Evolutionary conservation across 2,113 vertebrate genomes (phyloP).

Genomic region (Nothocercus julius): DNA sequence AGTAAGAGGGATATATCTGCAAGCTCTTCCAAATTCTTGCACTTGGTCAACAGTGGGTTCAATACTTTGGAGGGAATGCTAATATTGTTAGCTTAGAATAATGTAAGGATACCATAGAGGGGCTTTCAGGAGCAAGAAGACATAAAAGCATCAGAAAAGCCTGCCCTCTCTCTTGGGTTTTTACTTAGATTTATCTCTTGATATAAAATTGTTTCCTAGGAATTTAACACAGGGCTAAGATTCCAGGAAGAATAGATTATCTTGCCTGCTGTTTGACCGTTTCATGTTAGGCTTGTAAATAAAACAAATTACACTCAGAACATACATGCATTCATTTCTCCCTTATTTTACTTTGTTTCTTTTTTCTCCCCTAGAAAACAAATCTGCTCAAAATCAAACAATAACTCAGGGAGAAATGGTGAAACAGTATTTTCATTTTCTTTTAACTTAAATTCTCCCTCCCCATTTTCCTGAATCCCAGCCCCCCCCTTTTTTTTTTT

Average conservation of each 20-base stretch:
- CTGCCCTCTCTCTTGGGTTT: neutral
- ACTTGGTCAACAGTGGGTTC: neutral
- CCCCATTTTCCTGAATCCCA: neutral
- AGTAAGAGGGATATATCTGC: accelerated
- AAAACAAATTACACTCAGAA: neutral
- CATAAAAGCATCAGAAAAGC: neutral
- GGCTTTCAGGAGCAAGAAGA: accelerated
- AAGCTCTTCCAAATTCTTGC: neutral
- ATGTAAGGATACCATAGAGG: neutral
- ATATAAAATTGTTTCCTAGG: neutral
- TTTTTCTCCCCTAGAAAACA: neutral
- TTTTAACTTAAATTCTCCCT: neutral
- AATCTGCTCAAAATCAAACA: neutral
- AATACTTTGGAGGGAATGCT: neutral
- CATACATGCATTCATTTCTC: neutral
- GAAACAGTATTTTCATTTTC: neutral
- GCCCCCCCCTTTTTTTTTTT: neutral
- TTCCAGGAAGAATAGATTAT: neutral
- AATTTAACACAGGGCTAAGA: neutral
- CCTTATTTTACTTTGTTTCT: neutral
- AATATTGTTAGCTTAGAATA: neutral
- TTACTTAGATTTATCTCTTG: neutral
- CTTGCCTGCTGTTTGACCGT: neutral
- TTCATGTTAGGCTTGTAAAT: neutral
- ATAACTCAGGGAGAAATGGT: neutral